These are phyloP conservation scores for Gisinianus flammeolus DNA, from an alignment of 2,888 invertebrate genomes.

Conservation along the genomic window DNA sequence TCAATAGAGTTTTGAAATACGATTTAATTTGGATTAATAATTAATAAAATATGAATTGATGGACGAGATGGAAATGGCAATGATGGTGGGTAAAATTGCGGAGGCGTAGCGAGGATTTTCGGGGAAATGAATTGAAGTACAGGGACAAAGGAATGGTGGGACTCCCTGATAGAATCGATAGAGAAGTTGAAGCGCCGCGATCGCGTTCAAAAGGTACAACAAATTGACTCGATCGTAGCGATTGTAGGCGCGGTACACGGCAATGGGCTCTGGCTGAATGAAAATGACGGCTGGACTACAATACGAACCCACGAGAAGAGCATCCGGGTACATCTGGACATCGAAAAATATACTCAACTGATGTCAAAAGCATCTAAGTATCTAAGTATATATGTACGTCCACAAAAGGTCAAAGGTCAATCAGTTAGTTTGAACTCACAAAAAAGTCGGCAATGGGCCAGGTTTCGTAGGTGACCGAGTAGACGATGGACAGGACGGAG, in stretches of 20 bases:
- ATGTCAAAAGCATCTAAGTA: no score
- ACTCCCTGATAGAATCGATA: constrained; percentile 23
- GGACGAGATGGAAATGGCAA: background rate
- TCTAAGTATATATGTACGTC: no score
- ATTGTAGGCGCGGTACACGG: constrained; percentile 2
- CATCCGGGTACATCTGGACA: constrained; percentile 16
- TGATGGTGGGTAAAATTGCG: background rate
- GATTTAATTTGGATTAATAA: no score
- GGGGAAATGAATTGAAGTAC: constrained; percentile 6
- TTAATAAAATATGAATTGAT: no score
- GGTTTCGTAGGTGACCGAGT: constrained; percentile 20
- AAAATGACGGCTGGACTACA: constrained; percentile 28
- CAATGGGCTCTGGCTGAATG: constrained; percentile 19
- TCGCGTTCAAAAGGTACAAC: background rate
- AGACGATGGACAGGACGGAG: constrained; percentile 6
- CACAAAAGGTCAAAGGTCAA: background rate
- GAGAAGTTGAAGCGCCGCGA: constrained; percentile 13
- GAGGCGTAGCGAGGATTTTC: constrained; percentile 29
- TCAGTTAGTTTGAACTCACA: no score
- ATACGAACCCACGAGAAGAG: constrained; percentile 24
- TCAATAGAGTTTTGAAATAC: no score
- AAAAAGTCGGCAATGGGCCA: constrained; percentile 30
- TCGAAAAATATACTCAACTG: background rate
- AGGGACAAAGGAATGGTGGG: constrained; percentile 28
- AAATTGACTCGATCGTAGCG: constrained; percentile 12